Base-by-base conservation (phyloP, 2,888 invertebrate genomes). In the Idaea biselata region DNA sequence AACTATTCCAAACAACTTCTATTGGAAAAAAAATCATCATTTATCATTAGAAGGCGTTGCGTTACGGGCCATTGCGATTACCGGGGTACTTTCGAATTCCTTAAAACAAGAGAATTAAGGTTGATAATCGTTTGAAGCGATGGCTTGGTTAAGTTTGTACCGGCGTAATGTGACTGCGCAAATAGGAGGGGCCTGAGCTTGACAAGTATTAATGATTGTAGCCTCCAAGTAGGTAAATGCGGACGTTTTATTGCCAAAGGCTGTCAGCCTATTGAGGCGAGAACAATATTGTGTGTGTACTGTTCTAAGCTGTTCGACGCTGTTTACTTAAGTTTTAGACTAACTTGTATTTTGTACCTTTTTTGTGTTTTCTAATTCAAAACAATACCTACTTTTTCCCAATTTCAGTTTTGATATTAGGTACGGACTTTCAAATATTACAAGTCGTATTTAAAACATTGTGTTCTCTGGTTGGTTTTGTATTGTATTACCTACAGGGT, bases 201-300 rank as follows among this genome's bases (percentile, higher is more conserved):
- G 89, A 88, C 89, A 84, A 83, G 76, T 86, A 91, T 91, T 89
- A 90, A 90, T 88, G 88, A 86, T 79, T 18, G 56, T 56, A 17
- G 56, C 56, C 18, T 63, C 65, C 65, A 62, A 16, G 63, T 32
- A 31, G 18, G 66, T 55, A 7, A 55, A 8, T 55, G n/a, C 16
- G 55, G 8, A 16, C 44, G 44, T 6, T 44, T 44, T 44, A 44
- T 44, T 8, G 44, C 44, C 14, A 14, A 44, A 1, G 44, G 44
- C 25, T 25, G 25, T 25, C n/a, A n/a, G n/a, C n/a, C 44, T 8
- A 44, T 44, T 44, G 44, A 44, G 11, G 44, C 11, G 14, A 44
- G 44, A 8, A 44, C 25, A 14, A 14, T 5, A 44, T 44, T 44
- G 44, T 44, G 14, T 44, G 11, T 44, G 44, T 44, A 44, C 11